Base-by-base conservation (phyloP, 2,888 invertebrate species). In the Apotomis betuletana region DNA sequence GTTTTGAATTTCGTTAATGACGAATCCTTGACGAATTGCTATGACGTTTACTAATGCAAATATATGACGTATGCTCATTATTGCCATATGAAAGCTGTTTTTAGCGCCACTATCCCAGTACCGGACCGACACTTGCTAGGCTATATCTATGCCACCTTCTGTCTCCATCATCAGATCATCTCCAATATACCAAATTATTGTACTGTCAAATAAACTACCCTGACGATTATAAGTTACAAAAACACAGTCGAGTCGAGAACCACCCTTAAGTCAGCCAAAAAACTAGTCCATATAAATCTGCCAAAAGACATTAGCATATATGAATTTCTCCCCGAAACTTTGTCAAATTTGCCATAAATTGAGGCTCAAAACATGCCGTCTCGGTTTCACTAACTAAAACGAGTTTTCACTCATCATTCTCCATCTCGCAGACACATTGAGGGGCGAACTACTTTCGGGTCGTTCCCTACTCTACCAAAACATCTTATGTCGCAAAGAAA, bases 361-460 rank as follows among this genome's bases (percentile, higher is more conserved):
- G 41, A 6, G 58, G 12, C 38, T 41, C n/a, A 5, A 61, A 61
- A 44, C 67, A 61, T 55, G 54, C 38, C 49, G 10, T 3, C 4
- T 46, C 41, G 54, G 57, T 54, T 49, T 46, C 65, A 59, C 71
- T 67, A 62, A 71, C 58, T 52, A 46, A 67, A 72, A 63, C 58
- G 52, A 72, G 67, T 72, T 58, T 44, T 27, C 65, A 67, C 44
- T 58, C 63, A 72, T 72, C 67, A 63, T 44, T 72, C 72, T 62
- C 51, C 52, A 38, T 67, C 52, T 60, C 8, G 10, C 36, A 13
- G 64, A 65, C 49, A 62, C 67, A 67, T 68, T 10, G 57, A 52
- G 52, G 52, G 46, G 0, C 6, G 36, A 63, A 63, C 67, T 63
- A 58, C 58, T 52, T 68, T 49, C 3, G 8, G 63, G 44, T 12